phyloP scores from a whole-genome alignment of 2,113 vertebrate species.

The Ranitomeya imitator region DNA sequence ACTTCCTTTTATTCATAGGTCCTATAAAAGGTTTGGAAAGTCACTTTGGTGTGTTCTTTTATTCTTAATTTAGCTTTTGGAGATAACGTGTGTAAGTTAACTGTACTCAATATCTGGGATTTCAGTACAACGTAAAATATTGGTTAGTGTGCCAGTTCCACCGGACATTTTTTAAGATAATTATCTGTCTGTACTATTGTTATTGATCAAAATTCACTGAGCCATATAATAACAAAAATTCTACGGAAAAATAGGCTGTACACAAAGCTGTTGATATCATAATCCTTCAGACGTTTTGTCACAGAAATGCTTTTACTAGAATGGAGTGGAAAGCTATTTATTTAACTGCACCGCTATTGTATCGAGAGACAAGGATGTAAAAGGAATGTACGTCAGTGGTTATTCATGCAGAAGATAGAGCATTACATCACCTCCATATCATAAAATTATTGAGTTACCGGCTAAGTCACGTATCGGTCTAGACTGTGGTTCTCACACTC shows the following conservation, averaged over 20 bases:
- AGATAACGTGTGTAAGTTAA: conserved; percentile 30
- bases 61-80: conserved; percentile 40
- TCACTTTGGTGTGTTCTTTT: conserved; percentile 8
- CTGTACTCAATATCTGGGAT: conserved; percentile 24
- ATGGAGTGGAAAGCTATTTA: conserved; percentile 32
- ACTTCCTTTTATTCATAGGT: not conserved
- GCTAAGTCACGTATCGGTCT: conserved; percentile 44
- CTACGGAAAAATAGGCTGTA: conserved; percentile 41
- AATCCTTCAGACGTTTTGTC: conserved; percentile 49
- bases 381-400: conserved; percentile 30
- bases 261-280: conserved; percentile 52
- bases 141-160: conserved; percentile 14
- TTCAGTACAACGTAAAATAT: conserved; percentile 41
- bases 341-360: conserved; percentile 44
- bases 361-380: not conserved
- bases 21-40: conserved; percentile 7
- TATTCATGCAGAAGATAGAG: conserved; percentile 12
- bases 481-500: conserved; percentile 46
- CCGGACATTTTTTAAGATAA: conserved; percentile 51
- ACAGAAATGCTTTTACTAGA: conserved; percentile 43
- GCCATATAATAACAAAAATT: conserved; percentile 47
- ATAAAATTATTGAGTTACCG: conserved; percentile 35
- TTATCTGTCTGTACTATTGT: conserved; percentile 43
- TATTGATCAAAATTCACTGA: conserved; percentile 55
- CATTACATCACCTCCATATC: conserved; percentile 36